Base-by-base conservation (phyloP, 2,888 invertebrate genomes). In the Nomada hirtipes region DNA sequence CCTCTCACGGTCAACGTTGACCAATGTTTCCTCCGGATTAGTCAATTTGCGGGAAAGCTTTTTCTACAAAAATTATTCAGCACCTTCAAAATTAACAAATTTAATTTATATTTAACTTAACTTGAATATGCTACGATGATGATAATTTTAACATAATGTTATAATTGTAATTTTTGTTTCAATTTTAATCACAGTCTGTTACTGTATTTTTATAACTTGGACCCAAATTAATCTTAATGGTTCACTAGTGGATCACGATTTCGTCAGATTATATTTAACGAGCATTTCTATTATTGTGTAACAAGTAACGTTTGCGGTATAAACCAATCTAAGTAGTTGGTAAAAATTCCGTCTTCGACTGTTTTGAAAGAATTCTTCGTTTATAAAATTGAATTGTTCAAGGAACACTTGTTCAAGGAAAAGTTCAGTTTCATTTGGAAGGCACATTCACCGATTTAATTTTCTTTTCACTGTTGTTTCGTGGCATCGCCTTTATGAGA, bases 291-390 rank as follows among this genome's bases (percentile, higher is more conserved):
- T 18, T n/a, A 63, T 13, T 18, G 0, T 61, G 20, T 20, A 69
- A 69, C 52, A 23, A n/a, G 13, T 13, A 10, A 15, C 29, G 26
- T 44, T 42, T 26, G 52, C 53, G 63, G 52, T 63, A n/a, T 42
- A 63, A 72, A 63, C 15, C 71, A 63, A 63, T 72, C 53, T 63
- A 63, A 63, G 23, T 53, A 72, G 52, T 63, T 53, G n/a, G 59
- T 59, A 29, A 70, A n/a, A 44, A 63, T 53, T 63, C 44, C 23
- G 13, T 4, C 10, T 18, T 57, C 13, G 44, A 13, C 55, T 18
- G 18, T 15, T 7, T 23, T 2, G 13, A 9, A 4, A 26, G 23
- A n/a, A 52, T 50, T 70, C 29, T 50, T 70, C 29, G 47, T 18
- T 10, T 18, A 42, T 52, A 53, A 15, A 4, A 47, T 47, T 18